Evolutionary conservation across 1,140 invertebrate species (phyloP), one percentile per base, ranked within the genome.

Genomic region (Philotrypesis tridentata): DNA sequence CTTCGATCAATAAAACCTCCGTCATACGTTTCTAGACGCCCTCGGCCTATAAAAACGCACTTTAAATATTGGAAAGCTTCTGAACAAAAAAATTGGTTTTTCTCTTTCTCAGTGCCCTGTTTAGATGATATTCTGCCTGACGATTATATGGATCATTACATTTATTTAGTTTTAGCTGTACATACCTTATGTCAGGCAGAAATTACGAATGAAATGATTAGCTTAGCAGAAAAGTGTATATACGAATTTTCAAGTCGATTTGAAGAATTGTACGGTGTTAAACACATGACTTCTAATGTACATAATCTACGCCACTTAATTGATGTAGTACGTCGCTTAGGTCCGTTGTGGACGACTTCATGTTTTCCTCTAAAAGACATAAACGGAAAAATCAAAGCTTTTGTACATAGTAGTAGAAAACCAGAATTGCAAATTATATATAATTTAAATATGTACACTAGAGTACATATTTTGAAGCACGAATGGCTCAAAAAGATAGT

Each of bases 371-470:
- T 75, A 6, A 43, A 75, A 31, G 72, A 75, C 25, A 6, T 75
- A n/a, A 75, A 74, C 48, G 72, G 72, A 48, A 55, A 75, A 75
- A 48, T 48, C 0, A 60, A 75, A 60, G 6, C 40, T 27, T 25
- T 75, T 9, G 55, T 75, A 9, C 72, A 75, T 55, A 25, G 72
- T 14, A 75, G 43, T 27, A 55, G n/a, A 60, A 29, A 55, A 3
- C 43, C 72, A 3, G 72, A 75, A 60, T 31, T 75, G 21, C 72
- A 75, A 37, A 75, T 75, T 6, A 23, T 71, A 40, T 71, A 37
- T 71, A 71, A 71, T 71, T 71, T 71, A 40, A 71, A 71, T 40
- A 71, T 76, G 6, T 63, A 63, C 14, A 63, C 27, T 23, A 76
- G 27, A 17, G 27, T 65, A 6, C 27, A 61, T 27, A 23, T 63